Base-by-base conservation (phyloP, 2,113 vertebrate species). In the Grammomys dolichurus region DNA sequence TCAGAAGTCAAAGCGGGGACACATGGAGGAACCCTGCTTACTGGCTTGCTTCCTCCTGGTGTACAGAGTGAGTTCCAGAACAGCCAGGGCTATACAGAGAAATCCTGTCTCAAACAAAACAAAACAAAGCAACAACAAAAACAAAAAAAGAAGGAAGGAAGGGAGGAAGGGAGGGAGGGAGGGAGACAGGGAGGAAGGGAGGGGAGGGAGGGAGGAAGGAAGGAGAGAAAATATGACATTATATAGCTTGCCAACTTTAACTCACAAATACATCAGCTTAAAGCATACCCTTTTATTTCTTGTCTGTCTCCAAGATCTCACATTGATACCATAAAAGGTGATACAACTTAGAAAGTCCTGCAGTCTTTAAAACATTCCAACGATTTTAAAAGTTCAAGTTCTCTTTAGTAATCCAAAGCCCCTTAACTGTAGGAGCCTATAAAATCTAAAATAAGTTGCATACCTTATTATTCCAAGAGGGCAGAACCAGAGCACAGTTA, bases 181-280 rank as follows among this genome's bases (percentile, higher is more conserved):
- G 16, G 60, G 3, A 26, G 24, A 0, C 8, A 20, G 2, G 17
- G 7, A 24, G 2, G 22, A 26, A 19, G 3, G 3, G 3, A 28
- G 1, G 22, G 24, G 60, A 7, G 8, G 7, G 17, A 26, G 8
- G 2, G 26, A 24, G 7, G 6, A 8, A 63, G 2, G 24, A 26
- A 26, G 12, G 24, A 26, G 10, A 8, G 12, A 7, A 33, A 33
- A 31, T 9, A 63, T 43, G 3, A 26, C 56, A 40, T 40, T 82
- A 60, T 58, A n/a, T 3, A 31, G 2, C 4, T 63, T 84, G 24
- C 28, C 58, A 84, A 63, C 24, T 63, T 14, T 84, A n/a, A 84
- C n/a, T 43, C 24, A 31, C 81, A 63, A 43, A 31, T 60, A 84
- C 1, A 60, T 5, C 36, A 84, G n/a, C 16, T 43, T 63, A 63